Evolutionary conservation across 2,113 vertebrate species (phyloP).

Genomic region (Acrocephalus arundinaceus): DNA sequence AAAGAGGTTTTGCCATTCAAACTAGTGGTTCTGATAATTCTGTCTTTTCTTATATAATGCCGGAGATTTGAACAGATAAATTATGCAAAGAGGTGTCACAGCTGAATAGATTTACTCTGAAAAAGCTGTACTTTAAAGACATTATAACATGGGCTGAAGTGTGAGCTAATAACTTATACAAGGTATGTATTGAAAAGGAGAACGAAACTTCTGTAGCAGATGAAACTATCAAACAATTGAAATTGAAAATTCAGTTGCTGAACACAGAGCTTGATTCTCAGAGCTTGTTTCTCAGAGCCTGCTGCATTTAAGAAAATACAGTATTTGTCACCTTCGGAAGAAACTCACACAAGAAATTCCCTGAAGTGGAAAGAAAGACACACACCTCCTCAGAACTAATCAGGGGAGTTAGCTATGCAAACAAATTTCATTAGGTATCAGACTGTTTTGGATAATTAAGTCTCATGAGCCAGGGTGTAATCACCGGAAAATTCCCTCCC

Average conservation of each 20-base stretch:
- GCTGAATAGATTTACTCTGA: background rate
- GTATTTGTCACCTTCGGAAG: background rate
- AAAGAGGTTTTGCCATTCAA: background rate
- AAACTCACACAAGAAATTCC: background rate
- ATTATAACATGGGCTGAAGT: background rate
- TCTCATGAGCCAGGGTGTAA: slow-evolving; percentile 16
- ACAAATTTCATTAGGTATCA: slow-evolving; percentile 21
- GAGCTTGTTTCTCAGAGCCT: background rate
- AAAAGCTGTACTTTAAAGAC: background rate
- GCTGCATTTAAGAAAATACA: background rate
- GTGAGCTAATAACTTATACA: background rate
- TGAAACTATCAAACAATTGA: background rate
- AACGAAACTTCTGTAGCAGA: background rate
- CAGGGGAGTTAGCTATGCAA: slow-evolving; percentile 6
- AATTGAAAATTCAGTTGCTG: background rate
- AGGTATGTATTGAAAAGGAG: background rate
- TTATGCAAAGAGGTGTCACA: background rate
- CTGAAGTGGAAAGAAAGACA: background rate
- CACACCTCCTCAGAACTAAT: background rate
- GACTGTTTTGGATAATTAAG: background rate
- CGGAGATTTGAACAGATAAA: background rate
- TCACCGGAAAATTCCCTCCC: slow-evolving; percentile 5
- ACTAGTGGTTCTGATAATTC: background rate
- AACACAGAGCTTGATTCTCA: background rate
- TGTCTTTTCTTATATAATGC: background rate